Conservation (phyloP, 2,113 vertebrate species). For the Vidua macroura region DNA sequence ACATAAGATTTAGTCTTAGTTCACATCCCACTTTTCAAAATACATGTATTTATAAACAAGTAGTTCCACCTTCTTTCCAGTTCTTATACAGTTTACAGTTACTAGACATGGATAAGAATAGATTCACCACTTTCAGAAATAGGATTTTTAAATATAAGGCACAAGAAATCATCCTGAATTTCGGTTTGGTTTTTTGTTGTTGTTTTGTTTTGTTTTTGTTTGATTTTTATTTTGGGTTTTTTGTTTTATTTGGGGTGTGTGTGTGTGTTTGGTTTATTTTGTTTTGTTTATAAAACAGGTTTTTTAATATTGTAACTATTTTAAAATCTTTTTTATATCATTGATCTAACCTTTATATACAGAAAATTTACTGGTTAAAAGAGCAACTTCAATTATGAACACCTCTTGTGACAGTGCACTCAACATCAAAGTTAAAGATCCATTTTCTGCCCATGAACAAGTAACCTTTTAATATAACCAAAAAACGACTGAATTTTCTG, state of each 20-base stretch:
- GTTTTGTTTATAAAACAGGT: neutral
- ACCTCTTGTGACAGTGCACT: neutral
- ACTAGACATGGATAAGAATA: neutral
- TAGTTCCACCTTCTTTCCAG: neutral
- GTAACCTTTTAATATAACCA: conserved; percentile 37
- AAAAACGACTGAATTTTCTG: conserved; percentile 29
- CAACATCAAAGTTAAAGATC: neutral
- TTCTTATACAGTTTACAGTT: neutral
- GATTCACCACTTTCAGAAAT: neutral
- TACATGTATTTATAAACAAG: neutral
- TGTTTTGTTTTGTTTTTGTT: neutral
- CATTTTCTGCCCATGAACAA: neutral
- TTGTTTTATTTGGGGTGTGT: neutral
- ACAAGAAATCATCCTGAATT: neutral
- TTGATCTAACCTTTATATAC: neutral
- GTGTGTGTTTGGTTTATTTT: neutral
- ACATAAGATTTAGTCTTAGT: neutral
- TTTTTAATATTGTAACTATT: neutral
- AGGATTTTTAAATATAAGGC: neutral
- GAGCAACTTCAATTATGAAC: neutral
- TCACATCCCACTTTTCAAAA: neutral
- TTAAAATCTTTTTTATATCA: neutral
- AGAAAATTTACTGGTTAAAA: neutral
- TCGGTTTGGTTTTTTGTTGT: neutral
- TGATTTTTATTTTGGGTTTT: neutral